Evolutionary conservation across 2,888 invertebrate species (phyloP).

Genomic region (Tholera decimalis): DNA sequence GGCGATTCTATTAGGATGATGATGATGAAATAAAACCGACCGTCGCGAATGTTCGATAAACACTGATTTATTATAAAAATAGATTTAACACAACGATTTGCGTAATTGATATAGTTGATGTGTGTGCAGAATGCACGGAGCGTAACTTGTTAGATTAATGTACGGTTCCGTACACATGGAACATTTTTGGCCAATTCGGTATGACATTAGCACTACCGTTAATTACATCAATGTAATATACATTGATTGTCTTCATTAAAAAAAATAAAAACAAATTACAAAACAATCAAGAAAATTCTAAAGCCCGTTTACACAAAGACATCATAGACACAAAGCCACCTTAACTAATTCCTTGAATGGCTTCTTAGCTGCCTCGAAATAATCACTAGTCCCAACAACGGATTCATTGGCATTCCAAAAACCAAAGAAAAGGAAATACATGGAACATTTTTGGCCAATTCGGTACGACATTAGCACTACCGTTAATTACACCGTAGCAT

Average conservation of each 20-base stretch:
- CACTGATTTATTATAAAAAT: too few species aligned
- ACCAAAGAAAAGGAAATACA: not conserved
- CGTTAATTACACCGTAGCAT: not conserved
- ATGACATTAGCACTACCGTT: not conserved
- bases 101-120: too few species aligned
- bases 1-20: too few species aligned
- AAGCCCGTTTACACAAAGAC: too few species aligned
- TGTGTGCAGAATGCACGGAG: too few species aligned
- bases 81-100: too few species aligned
- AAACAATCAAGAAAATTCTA: constrained; percentile 11
- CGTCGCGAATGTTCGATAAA: too few species aligned
- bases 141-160: too few species aligned
- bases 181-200: not conserved
- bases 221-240: not conserved
- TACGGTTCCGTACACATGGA: too few species aligned
- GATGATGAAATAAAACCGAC: too few species aligned
- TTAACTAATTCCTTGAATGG: constrained; percentile 17
- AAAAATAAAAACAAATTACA: constrained; percentile 2
- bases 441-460: not conserved
- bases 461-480: not conserved
- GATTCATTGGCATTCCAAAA: constrained; percentile 47
- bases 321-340: constrained; percentile 8
- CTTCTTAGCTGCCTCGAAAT: constrained; percentile 12
- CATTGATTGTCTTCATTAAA: not conserved
- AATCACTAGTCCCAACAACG: constrained; percentile 28